Evolutionary conservation across 1,140 invertebrate species (phyloP).

Genomic region (Drosophila arawakana): DNA sequence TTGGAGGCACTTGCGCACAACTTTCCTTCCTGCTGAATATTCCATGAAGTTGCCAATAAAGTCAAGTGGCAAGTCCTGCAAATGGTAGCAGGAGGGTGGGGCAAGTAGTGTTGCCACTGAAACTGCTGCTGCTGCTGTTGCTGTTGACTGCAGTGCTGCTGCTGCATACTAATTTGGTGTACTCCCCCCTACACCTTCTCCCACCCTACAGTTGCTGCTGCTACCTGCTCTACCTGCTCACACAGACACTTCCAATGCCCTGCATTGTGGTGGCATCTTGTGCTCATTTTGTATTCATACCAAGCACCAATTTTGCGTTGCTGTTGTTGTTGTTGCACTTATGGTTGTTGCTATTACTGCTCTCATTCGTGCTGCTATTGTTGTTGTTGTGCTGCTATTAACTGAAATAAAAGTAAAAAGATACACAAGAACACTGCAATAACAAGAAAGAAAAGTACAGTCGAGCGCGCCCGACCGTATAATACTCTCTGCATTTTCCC

Average conservation of each 20-base stretch:
- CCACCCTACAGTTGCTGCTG: not conserved
- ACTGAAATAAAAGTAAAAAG: slow-evolving; percentile 78
- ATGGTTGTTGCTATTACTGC: slow-evolving; percentile 49
- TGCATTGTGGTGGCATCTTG: slow-evolving; percentile 74
- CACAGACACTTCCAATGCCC: not conserved
- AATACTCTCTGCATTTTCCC: too few relatives aligned
- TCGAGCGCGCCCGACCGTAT: too few relatives aligned
- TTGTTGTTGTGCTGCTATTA: slow-evolving; percentile 67
- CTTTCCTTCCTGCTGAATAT: slow-evolving; percentile 70
- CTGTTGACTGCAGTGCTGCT: slow-evolving; percentile 44
- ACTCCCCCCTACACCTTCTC: slow-evolving; percentile 2
- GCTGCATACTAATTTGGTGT: slow-evolving; percentile 75
- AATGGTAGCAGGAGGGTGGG: slow-evolving; percentile 14
- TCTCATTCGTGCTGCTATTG: slow-evolving; percentile 25
- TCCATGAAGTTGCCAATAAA: slow-evolving; percentile 84
- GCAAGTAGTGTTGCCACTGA: slow-evolving; percentile 14
- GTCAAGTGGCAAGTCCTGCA: slow-evolving; percentile 76
- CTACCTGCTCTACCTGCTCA: not conserved
- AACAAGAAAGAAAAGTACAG: too few relatives aligned
- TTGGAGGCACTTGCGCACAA: slow-evolving; percentile 70
- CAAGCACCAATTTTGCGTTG: slow-evolving; percentile 79
- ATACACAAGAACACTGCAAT: slow-evolving; percentile 53
- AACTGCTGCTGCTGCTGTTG: slow-evolving; percentile 24
- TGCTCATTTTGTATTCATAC: slow-evolving; percentile 82
- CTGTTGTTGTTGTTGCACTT: slow-evolving; percentile 49